phyloP scores from a whole-genome alignment of 2,113 vertebrate species.

The Phyllostomus hastatus region DNA sequence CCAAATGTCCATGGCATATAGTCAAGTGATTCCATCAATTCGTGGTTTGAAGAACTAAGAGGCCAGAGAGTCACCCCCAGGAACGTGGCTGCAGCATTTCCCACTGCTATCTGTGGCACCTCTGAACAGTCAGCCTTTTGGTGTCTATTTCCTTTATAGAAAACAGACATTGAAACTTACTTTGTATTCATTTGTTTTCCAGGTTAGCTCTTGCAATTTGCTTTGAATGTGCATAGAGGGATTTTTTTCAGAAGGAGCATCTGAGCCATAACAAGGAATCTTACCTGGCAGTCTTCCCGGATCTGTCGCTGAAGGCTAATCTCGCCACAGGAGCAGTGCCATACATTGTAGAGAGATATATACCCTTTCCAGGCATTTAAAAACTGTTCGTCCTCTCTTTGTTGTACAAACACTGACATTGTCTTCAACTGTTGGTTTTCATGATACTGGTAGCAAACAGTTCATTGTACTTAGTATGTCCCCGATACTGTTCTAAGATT shows the following conservation, averaged over 20 bases:
- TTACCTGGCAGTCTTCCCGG: conserved; percentile 49
- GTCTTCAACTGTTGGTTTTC: conserved; percentile 27
- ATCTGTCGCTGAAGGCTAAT: conserved; percentile 53
- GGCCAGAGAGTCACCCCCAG: background rate
- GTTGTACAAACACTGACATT: conserved; percentile 21
- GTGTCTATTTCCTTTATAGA: conserved; percentile 2
- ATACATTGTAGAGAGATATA: conserved; percentile 44
- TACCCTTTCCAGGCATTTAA: background rate
- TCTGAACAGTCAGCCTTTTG: background rate
- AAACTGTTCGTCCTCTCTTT: background rate
- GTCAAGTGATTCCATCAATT: background rate
- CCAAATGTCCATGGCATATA: background rate
- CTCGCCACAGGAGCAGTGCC: conserved; percentile 20
- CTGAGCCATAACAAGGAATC: conserved; percentile 34
- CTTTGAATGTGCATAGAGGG: conserved; percentile 30
- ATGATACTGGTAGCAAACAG: background rate
- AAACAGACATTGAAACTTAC: conserved; percentile 15
- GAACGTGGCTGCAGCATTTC: background rate
- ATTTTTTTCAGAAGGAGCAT: conserved; percentile 4
- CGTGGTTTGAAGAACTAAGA: background rate
- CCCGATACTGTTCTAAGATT: background rate
- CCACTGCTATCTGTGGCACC: background rate
- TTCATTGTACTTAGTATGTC: background rate
- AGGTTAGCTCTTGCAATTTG: conserved; percentile 46
- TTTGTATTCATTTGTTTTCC: conserved; percentile 41